A percentile compares a stretch with the other conserved stretches of the same genome.
Conservation (phyloP, 2,113 vertebrate species). For the Saimiri boliviensis region DNA sequence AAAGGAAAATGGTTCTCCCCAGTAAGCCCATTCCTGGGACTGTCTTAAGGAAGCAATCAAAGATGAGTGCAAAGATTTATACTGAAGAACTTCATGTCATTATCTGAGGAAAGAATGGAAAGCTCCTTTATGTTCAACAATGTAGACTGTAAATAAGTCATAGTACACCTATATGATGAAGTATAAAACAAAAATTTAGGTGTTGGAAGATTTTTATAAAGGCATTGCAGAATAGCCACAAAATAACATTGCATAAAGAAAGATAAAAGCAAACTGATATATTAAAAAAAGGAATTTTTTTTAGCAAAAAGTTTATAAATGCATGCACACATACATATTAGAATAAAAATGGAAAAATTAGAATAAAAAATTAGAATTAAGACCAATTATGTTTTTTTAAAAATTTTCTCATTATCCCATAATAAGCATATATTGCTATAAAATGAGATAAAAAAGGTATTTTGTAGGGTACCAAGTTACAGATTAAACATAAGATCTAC, state of each 20-base stretch:
- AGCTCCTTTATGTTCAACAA: neutral
- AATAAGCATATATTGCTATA: neutral
- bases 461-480: neutral
- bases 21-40: neutral
- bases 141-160: neutral
- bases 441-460: neutral
- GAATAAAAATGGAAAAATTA: conserved; percentile 22
- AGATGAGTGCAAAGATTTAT: neutral
- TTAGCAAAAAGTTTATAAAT: neutral
- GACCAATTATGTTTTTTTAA: neutral
- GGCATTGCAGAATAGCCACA: neutral
- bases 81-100: neutral
- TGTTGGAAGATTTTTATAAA: neutral
- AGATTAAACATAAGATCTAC: neutral
- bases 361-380: neutral
- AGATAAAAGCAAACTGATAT: neutral
- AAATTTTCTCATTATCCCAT: neutral
- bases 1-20: neutral
- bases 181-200: conserved; percentile 1
- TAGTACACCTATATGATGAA: neutral
- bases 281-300: neutral
- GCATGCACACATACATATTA: neutral
- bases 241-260: neutral
- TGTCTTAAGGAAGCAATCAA: neutral
- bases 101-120: conserved; percentile 24